A percentile compares a stretch with the other conserved stretches of the same genome.
Conservation (phyloP, 2,888 invertebrate genomes). For the Caradrina kadenii region DNA sequence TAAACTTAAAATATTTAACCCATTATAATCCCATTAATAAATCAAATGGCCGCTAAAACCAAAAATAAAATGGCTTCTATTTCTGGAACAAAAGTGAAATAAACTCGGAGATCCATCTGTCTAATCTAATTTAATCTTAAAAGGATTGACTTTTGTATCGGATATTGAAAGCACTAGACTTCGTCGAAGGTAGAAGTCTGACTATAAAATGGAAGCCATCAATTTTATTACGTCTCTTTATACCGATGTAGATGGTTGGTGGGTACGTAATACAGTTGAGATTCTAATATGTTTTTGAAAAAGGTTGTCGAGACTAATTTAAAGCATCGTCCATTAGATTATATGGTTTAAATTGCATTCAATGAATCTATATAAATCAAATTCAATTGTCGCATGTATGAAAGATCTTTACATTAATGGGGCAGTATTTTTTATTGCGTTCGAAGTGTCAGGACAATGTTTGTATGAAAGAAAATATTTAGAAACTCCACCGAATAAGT, state of each 20-base stretch:
- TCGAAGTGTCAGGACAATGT: no score
- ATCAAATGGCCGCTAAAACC: not conserved
- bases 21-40: conserved; percentile 1
- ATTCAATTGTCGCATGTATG: no score
- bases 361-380: no score
- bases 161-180: conserved; percentile 60
- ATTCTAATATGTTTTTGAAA: conserved; percentile 5
- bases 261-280: conserved; percentile 4
- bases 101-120: conserved; percentile 52
- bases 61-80: conserved; percentile 31
- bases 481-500: no score
- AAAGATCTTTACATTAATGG: no score
- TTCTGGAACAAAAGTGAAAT: conserved; percentile 55
- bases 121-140: conserved; percentile 67
- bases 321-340: no score
- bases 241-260: conserved; percentile 10
- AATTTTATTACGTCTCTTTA: conserved; percentile 60
- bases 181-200: conserved; percentile 52
- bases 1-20: not conserved
- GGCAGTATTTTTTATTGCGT: no score
- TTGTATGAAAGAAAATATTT: no score
- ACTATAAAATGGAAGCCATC: conserved; percentile 59
- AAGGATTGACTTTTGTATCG: conserved; percentile 67
- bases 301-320: not conserved
- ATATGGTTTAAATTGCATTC: no score